A percentile compares a stretch with the other conserved stretches of the same genome.
These are phyloP conservation scores for Pseudococcus jackbeardsleyi DNA, from an alignment of 2,888 invertebrate genomes.

Conservation along the genomic window DNA sequence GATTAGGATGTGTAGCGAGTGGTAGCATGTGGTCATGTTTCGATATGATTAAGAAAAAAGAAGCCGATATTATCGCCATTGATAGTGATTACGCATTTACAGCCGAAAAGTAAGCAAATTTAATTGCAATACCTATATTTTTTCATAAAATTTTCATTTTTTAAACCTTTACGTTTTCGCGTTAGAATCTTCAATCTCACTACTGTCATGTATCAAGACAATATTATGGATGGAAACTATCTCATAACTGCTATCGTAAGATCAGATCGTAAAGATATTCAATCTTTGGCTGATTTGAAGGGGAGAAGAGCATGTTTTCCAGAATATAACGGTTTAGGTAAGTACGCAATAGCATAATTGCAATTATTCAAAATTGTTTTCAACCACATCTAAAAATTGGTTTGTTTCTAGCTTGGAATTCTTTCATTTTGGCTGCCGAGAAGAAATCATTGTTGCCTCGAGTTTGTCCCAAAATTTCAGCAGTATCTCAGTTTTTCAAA, in stretches of 20 bases:
- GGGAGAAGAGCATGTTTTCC: slow-evolving; percentile 77
- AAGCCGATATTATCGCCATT: slow-evolving; percentile 75
- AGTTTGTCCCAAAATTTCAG: slow-evolving; percentile 46
- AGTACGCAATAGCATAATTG: slow-evolving; percentile 69
- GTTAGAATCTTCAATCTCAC: slow-evolving; percentile 73
- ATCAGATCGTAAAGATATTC: slow-evolving; percentile 71
- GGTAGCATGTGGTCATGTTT: slow-evolving; percentile 73
- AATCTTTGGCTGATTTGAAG: slow-evolving; percentile 71
- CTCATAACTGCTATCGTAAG: slow-evolving; percentile 75
- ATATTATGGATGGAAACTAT: slow-evolving; percentile 71
- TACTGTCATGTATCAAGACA: slow-evolving; percentile 76
- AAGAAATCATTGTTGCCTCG: background rate
- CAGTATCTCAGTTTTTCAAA: slow-evolving; percentile 45
- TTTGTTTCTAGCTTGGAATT: slow-evolving; percentile 52
- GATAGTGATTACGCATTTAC: slow-evolving; percentile 77
- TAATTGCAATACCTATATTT: slow-evolving; percentile 69
- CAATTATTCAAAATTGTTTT: slow-evolving; percentile 69
- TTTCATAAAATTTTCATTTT: too few species aligned
- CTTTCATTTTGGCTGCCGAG: background rate
- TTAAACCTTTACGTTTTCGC: background rate
- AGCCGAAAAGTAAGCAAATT: slow-evolving; percentile 74
- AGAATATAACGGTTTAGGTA: slow-evolving; percentile 78
- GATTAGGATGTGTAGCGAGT: slow-evolving; percentile 73
- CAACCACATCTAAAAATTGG: slow-evolving; percentile 68
- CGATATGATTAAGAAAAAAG: slow-evolving; percentile 71